phyloP scores from a whole-genome alignment of 37 sponge, comb jelly and placozoan genomes.

The Geodia barretti region DNA sequence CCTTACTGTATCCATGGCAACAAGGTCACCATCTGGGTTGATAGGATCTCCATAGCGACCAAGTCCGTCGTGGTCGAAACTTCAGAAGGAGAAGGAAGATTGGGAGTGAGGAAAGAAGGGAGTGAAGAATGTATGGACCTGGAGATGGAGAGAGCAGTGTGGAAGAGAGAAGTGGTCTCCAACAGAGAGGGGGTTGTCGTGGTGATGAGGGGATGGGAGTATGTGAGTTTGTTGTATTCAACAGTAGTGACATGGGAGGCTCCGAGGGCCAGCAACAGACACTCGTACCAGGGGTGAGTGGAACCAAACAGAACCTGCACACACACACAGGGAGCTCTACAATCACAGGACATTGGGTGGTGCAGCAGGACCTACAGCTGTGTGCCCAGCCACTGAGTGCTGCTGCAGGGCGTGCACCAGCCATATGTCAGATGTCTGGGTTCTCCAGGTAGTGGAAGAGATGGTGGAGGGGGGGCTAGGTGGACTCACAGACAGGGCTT shows the following conservation, averaged over 20 bases:
- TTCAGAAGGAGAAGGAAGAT: conserved; percentile 5
- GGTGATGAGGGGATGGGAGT: conserved; percentile 57
- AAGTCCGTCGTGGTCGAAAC: conserved; percentile 89
- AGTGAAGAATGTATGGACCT: conserved; percentile 10
- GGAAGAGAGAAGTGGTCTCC: background rate
- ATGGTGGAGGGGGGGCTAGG: conserved; percentile 13
- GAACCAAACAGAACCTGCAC: conserved; percentile 71
- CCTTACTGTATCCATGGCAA: conserved; percentile 50
- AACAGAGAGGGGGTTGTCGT: conserved; percentile 6
- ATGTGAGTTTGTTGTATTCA: conserved; percentile 72
- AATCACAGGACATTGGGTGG: too few species aligned
- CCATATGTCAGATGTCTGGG: conserved; percentile 58
- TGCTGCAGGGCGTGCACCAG: conserved; percentile 61
- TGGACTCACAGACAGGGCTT: background rate
- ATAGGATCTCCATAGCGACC: conserved; percentile 89
- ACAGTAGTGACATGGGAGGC: conserved; percentile 58
- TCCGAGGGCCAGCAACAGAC: conserved; percentile 50
- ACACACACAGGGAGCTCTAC: too few species aligned
- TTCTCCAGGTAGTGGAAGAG: conserved; percentile 41
- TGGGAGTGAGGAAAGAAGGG: background rate
- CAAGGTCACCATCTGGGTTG: conserved; percentile 69
- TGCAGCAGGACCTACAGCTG: too few species aligned
- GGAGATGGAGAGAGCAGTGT: conserved; percentile 53
- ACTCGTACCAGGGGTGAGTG: conserved; percentile 64
- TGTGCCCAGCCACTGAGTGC: conserved; percentile 31